A percentile compares a stretch with the other conserved stretches of the same genome.
Evolutionary conservation across 2,888 invertebrate genomes (phyloP).

Genomic region (Choreutis nemorana): DNA sequence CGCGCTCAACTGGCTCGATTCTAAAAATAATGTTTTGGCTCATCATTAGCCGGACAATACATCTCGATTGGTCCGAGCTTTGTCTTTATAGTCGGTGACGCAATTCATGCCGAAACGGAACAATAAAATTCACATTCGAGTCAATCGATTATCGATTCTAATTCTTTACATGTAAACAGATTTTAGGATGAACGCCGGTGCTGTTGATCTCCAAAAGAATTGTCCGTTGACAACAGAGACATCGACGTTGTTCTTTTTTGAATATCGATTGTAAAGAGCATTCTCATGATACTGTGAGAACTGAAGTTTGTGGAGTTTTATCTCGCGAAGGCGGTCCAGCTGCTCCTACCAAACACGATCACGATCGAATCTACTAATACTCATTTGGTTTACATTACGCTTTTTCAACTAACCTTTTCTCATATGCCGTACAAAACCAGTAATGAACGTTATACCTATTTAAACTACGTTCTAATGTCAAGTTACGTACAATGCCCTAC

Average conservation of each 20-base stretch:
- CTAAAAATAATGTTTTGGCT: conserved; percentile 62
- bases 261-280: conserved; percentile 64
- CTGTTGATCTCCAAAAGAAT: conserved; percentile 53
- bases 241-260: conserved; percentile 60
- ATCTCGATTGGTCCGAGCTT: conserved; percentile 49
- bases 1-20: conserved; percentile 19
- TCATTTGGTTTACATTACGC: no score
- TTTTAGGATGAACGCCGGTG: conserved; percentile 12
- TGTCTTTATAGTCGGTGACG: conserved; percentile 64
- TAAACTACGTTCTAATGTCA: no score
- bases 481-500: no score
- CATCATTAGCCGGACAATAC: conserved; percentile 53
- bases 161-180: conserved; percentile 14
- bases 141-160: conserved; percentile 18
- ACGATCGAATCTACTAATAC: no score
- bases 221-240: conserved; percentile 64
- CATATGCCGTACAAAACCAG: no score
- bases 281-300: conserved; percentile 62
- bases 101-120: conserved; percentile 55
- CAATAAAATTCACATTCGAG: conserved; percentile 30
- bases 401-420: no score
- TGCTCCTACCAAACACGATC: no score
- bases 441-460: no score
- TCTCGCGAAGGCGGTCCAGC: conserved; percentile 31
- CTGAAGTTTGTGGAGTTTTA: no score